Percentiles rank a stretch among this genome's conserved stretches.
Evolutionary conservation across 2,888 invertebrate species (phyloP).

Genomic region (Philereme transversata): DNA sequence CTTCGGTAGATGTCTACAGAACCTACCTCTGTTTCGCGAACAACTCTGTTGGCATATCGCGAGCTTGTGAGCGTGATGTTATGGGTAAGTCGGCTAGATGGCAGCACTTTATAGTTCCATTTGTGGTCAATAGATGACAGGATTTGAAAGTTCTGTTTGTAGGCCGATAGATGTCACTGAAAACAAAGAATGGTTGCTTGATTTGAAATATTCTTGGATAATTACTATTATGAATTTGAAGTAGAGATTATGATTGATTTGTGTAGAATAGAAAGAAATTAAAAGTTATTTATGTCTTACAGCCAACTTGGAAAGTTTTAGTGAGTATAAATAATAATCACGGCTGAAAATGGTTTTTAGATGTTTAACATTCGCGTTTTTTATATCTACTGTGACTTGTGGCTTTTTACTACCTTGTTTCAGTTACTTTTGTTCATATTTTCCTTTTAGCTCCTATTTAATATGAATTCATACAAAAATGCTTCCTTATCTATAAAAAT

Average conservation of each 20-base stretch:
- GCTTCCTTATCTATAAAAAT: too few species aligned
- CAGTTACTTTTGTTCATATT: too few species aligned
- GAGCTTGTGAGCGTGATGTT: constrained; percentile 87
- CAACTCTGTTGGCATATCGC: constrained; percentile 89
- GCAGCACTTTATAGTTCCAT: too few species aligned
- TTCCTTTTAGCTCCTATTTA: too few species aligned
- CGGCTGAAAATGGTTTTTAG: background rate
- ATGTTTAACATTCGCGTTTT: constrained; percentile 5
- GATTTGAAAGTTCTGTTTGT: background rate
- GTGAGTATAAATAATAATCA: constrained; percentile 56
- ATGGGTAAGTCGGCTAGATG: constrained; percentile 76
- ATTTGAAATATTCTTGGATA: too few species aligned
- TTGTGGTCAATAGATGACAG: constrained; percentile 1
- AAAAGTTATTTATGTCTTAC: constrained; percentile 55
- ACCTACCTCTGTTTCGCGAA: constrained; percentile 94
- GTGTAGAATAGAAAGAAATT: background rate
- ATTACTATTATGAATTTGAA: too few species aligned
- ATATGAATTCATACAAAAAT: too few species aligned
- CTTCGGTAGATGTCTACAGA: constrained; percentile 81
- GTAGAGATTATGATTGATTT: too few species aligned
- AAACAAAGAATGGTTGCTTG: too few species aligned
- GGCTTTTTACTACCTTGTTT: too few species aligned
- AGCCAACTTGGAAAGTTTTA: constrained; percentile 88
- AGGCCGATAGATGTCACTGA: background rate
- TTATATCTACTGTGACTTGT: too few species aligned